These are phyloP conservation scores for Tretioscincus oriximinensis DNA, from an alignment of 2,113 vertebrate species.

Conservation along the genomic window DNA sequence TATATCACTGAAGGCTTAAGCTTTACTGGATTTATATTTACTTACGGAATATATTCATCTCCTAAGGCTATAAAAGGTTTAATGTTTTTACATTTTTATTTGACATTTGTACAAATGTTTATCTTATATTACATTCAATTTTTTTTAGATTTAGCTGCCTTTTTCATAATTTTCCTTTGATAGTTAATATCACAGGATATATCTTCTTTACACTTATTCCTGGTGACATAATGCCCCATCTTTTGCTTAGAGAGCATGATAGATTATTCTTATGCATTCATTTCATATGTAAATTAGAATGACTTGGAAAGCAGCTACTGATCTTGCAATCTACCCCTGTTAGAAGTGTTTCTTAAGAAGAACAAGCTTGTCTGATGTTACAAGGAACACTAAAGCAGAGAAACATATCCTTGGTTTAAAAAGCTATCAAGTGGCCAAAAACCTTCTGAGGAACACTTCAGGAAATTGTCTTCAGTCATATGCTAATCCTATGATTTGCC, in stretches of 20 bases:
- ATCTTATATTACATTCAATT: too few species aligned
- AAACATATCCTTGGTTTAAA: constrained; percentile 25
- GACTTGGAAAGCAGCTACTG: constrained; percentile 1
- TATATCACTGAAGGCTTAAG: too few species aligned
- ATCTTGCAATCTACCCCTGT: constrained; percentile 1
- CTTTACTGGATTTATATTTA: too few species aligned
- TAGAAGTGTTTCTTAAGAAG: constrained; percentile 10
- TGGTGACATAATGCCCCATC: background rate
- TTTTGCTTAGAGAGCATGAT: background rate
- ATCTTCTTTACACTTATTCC: too few species aligned
- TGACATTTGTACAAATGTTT: too few species aligned
- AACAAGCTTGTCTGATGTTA: background rate
- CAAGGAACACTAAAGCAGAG: constrained; percentile 18
- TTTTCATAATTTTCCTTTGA: too few species aligned
- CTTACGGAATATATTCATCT: too few species aligned
- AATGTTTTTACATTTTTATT: too few species aligned
- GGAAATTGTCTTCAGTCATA: constrained; percentile 12
- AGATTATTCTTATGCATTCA: constrained; percentile 9
- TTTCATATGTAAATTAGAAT: background rate
- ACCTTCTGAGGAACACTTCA: constrained; percentile 16
- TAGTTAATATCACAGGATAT: too few species aligned
- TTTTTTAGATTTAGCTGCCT: too few species aligned
- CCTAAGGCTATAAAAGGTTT: too few species aligned
- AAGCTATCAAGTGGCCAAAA: constrained; percentile 13
- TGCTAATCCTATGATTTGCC: constrained; percentile 32